Base-by-base conservation (phyloP, 2,888 invertebrate species). In the Lordiphosa fenestrarum region DNA sequence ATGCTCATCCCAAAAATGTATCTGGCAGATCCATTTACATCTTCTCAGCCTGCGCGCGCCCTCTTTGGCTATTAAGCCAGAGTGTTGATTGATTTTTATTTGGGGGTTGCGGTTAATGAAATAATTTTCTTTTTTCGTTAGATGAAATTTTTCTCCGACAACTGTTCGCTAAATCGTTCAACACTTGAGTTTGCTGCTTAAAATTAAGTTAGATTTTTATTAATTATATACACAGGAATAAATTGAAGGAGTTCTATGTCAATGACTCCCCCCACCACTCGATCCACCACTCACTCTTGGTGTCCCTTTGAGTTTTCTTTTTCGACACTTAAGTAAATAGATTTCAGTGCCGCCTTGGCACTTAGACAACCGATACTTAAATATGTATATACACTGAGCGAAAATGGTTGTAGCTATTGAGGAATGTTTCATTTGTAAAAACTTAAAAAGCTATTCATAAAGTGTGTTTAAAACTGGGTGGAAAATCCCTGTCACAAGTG, bases 81-180 rank as follows among this genome's bases (percentile, higher is more conserved):
- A 68, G 84, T 76, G 77, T 77, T 83, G 77, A 77, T 77, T 80
- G 77, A 77, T 83, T 77, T 75, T 83, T 77, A 77, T 77, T 78
- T 67, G 50, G 58, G 40, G 63, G 61, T 66, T 78, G 82, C 66
- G 72, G 71, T 71, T 59, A 54, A 61, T 54, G 42, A 39, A 41
- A 54, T 48, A 38, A 23, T 38, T 30, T 38, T 48, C 13, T 38
- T 62, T 55, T 55, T 30, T 5, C 13, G 3, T 30, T 7, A 49
- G 49, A 55, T 49, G 50, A 50, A 65, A 64, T 64, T 50, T 48
- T 39, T 46, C 64, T 21, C 39, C 44, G 35, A 35, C 39, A 40
- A 55, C 38, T 51, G 49, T 80, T 69, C 9, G 67, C 83, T 82
- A 82, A 76, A 82, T 76, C 76, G 72, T 63, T 76, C 76, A 75